Evolutionary conservation across 2,888 invertebrate species (phyloP), one percentile per base, ranked within the genome.

Genomic region (Lymantria dispar): DNA sequence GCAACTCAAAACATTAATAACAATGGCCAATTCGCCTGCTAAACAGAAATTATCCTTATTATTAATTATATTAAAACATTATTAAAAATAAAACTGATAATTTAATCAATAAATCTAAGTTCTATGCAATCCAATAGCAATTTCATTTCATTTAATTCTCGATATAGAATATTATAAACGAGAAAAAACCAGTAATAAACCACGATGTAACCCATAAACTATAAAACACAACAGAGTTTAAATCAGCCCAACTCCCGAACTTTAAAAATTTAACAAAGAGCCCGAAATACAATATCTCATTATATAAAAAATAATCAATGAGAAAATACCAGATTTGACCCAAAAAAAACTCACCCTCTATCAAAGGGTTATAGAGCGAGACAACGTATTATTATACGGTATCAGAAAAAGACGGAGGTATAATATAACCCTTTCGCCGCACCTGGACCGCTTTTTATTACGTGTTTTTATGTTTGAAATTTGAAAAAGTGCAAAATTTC

Each of bases 401-500:
- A 71, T 47, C 46, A 68, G 73, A 86, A 58, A 64, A 72, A 50
- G 84, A 85, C 12, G 36, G 65, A 15, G 3, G 45, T 55, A 68
- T 7, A 36, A 54, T 49, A 75, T 73, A 91, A 90, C 90, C 90
- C 90, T 90, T 91, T 85, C 54, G 65, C 74, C 69, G 85, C 90
- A 90, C 87, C 90, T 91, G 90, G 90, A 77, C 76, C 56, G 67
- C 68, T 84, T 86, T 81, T 46, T 62, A 45, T 54, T 67, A 13
- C 45, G 41, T 56, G 65, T 72, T 71, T 79, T 86, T 87, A 82
- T 83, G 78, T 78, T 43, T 78, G 68, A 67, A 82, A 84, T 80
- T 83, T 84, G 65, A 84, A 88, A 90, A 88, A 84, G 85, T 89
- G 90, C 88, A 83, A 88, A 87, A 84, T 87, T 85, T 80, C 68